A percentile compares a stretch with the other conserved stretches of the same genome.
phyloP scores from a whole-genome alignment of 1,140 invertebrate genomes.

The Drosophila virilis region DNA sequence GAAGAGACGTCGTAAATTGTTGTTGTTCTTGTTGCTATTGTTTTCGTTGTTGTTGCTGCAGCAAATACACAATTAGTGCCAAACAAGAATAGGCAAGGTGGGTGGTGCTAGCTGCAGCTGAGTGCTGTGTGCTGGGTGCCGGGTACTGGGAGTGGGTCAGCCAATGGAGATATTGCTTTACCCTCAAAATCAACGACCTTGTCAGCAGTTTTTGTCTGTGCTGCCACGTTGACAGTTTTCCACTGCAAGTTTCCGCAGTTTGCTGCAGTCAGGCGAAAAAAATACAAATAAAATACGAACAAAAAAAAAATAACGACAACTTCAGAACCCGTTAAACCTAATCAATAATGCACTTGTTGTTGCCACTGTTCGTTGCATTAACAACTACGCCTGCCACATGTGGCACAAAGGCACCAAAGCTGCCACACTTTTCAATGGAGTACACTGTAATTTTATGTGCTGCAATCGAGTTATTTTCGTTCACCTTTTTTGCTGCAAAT shows the following conservation, averaged over 20 bases:
- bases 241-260: constrained; percentile 28
- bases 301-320: constrained; percentile 32
- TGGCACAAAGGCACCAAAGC: too few relatives aligned
- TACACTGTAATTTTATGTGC: too few relatives aligned
- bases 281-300: constrained; percentile 5
- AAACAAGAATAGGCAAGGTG: constrained; percentile 42
- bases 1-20: constrained; percentile 50
- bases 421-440: too few relatives aligned
- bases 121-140: neutral
- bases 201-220: constrained; percentile 63
- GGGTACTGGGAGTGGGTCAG: neutral
- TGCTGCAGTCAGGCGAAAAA: constrained; percentile 14
- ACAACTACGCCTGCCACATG: too few relatives aligned
- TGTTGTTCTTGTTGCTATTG: neutral
- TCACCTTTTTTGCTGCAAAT: too few relatives aligned
- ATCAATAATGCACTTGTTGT: constrained; percentile 56
- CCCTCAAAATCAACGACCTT: constrained; percentile 60
- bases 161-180: constrained; percentile 6
- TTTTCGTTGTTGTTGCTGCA: constrained; percentile 22
- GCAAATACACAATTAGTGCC: constrained; percentile 17
- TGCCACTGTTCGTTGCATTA: constrained; percentile 1
- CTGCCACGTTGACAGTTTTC: constrained; percentile 68
- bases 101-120: neutral
- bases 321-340: constrained; percentile 30
- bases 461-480: too few relatives aligned